Percentiles rank a stretch among this genome's conserved stretches.
Evolutionary conservation across 2,797 vertebrate species (phyloP).

Genomic region (Gobio occitaniae): DNA sequence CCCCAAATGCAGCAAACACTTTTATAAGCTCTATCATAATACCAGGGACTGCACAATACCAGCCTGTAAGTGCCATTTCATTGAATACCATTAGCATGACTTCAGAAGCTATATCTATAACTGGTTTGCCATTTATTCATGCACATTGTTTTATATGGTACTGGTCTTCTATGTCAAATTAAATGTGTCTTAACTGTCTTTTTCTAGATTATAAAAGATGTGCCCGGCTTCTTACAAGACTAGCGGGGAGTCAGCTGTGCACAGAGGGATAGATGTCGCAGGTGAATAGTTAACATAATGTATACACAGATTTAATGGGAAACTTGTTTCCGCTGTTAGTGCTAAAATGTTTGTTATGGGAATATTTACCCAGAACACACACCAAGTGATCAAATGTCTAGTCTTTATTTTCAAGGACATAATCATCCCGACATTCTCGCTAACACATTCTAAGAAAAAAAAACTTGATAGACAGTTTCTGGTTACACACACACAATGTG

Average conservation of each 20-base stretch:
- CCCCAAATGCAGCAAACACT: conserved; percentile 92
- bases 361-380: conserved; percentile 44
- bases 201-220: conserved; percentile 91
- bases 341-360: conserved; percentile 15
- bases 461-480: conserved; percentile 1
- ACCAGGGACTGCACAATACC: conserved; percentile 93
- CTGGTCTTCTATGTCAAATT: background rate
- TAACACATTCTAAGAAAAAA: conserved; percentile 5
- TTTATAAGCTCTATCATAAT: conserved; percentile 91
- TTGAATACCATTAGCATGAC: conserved; percentile 6
- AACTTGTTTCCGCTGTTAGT: conserved; percentile 28
- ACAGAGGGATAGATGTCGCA: conserved; percentile 78
- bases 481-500: conserved; percentile 3
- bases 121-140: background rate
- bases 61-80: conserved; percentile 84
- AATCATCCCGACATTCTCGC: background rate
- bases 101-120: background rate
- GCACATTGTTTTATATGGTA: background rate
- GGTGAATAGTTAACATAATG: conserved; percentile 65
- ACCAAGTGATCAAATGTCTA: conserved; percentile 36
- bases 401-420: conserved; percentile 15
- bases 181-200: conserved; percentile 68
- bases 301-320: conserved; percentile 4
- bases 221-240: conserved; percentile 88
- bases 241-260: conserved; percentile 90